Base-by-base conservation (phyloP, 2,888 invertebrate genomes). In the Saturnia pavonia region DNA sequence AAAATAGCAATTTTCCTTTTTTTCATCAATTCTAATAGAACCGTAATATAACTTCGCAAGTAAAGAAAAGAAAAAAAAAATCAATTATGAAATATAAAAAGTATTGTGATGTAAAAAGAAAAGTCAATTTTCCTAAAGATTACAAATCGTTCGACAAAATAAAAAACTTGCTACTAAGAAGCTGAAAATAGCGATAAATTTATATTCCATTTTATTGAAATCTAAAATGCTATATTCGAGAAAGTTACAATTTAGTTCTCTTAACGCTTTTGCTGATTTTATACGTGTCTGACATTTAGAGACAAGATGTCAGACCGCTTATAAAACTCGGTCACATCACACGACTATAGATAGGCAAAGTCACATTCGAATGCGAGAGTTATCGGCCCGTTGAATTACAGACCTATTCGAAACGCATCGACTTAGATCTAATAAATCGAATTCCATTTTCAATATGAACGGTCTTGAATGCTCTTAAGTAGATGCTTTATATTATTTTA, bases 341-440 rank as follows among this genome's bases (percentile, higher is more conserved):
- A n/a, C 0, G 19, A 66, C 70, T 72, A 68, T 72, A 12, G 48
- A 68, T 72, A 12, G 48, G 43, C 40, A 69, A 68, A 71, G 67
- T 67, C 25, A 70, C 67, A 42, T 60, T 70, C 67, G 51, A 69
- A 60, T 70, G 72, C 68, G 70, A 72, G 70, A 69, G 63, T 63
- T 70, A 66, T 65, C 68, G 68, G 68, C 51, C 65, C 70, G 69
- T 54, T 68, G 70, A 68, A 68, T 72, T 68, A 34, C 48, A 63
- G 68, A 67, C 69, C 69, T 69, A 69, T 67, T 72, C 42, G 57
- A 51, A 71, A 69, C 65, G 68, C 68, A 63, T 71, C 68, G 68
- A 69, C 40, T 65, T 71, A 25, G 70, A 60, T 69, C 66, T 67
- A 67, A 67, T 65, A 70, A 70, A 71, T 72, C 69, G 69, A 66